phyloP scores from a whole-genome alignment of 2,888 invertebrate species.

The Meliscaeva auricollis region DNA sequence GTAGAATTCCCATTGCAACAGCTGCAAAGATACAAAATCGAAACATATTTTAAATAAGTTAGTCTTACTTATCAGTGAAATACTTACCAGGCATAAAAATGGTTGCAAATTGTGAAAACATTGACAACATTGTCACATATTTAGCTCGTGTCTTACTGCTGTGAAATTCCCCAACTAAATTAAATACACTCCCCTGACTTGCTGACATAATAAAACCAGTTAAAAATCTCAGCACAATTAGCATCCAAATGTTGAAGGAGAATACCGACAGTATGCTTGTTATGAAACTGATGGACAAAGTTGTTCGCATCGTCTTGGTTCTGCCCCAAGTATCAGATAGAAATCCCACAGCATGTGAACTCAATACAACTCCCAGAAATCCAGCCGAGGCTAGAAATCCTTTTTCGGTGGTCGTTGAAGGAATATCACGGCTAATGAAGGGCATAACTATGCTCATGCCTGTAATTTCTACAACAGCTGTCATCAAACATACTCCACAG shows the following conservation, averaged over 20 bases:
- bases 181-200: slow-evolving; percentile 84
- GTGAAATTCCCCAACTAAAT: slow-evolving; percentile 86
- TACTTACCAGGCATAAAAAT: slow-evolving; percentile 84
- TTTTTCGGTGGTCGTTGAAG: slow-evolving; percentile 85
- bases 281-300: slow-evolving; percentile 85
- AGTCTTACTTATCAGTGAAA: not conserved
- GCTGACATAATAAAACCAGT: slow-evolving; percentile 85
- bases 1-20: slow-evolving; percentile 89
- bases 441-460: slow-evolving; percentile 87
- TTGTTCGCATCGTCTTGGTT: slow-evolving; percentile 85
- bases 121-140: slow-evolving; percentile 85
- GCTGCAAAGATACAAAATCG: slow-evolving; percentile 83
- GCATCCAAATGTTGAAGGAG: slow-evolving; percentile 85
- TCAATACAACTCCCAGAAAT: slow-evolving; percentile 87
- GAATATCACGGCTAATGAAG: slow-evolving; percentile 87
- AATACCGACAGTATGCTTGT: slow-evolving; percentile 86
- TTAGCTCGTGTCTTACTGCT: slow-evolving; percentile 83
- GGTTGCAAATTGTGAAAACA: slow-evolving; percentile 85
- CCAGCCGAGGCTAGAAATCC: slow-evolving; percentile 87
- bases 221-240: slow-evolving; percentile 86
- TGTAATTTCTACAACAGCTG: slow-evolving; percentile 87
- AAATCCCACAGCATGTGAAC: slow-evolving; percentile 90
- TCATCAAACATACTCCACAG: slow-evolving; percentile 86
- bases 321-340: slow-evolving; percentile 89
- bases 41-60: not conserved